Conservation (phyloP, 2,888 invertebrate species). For the Arrhopalites spinosus region DNA sequence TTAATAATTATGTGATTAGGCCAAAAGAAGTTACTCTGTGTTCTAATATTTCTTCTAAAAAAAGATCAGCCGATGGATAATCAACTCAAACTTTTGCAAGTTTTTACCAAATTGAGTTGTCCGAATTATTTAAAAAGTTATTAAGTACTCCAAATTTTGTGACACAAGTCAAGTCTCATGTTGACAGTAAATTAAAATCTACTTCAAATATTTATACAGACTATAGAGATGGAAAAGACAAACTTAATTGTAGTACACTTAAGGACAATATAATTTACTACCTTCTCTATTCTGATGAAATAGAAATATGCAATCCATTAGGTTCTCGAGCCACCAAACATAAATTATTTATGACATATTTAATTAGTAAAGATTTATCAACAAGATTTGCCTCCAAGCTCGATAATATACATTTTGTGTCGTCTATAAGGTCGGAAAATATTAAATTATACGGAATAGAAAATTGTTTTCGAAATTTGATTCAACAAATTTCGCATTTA, state of each 20-base stretch:
- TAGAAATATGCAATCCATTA: constrained; percentile 18
- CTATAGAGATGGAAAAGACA: background rate
- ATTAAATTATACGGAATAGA: background rate
- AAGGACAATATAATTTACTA: background rate
- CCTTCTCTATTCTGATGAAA: constrained; percentile 5
- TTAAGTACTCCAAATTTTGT: background rate
- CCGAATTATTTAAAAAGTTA: background rate
- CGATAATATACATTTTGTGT: background rate
- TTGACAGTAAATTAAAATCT: background rate
- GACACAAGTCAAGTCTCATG: background rate
- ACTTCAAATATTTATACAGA: background rate
- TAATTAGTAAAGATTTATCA: constrained; percentile 12
- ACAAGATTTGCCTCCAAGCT: background rate
- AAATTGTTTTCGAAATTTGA: background rate
- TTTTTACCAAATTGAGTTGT: background rate
- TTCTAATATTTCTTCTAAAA: background rate
- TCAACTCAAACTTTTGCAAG: background rate
- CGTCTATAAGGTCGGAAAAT: background rate
- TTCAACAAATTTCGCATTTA: background rate
- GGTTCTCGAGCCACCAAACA: constrained; percentile 1
- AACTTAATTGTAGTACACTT: background rate
- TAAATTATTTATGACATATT: constrained; percentile 19
- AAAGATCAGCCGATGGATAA: background rate
- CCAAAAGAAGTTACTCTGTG: background rate
- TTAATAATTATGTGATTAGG: background rate